These are phyloP conservation scores for Cheumatopsyche charites DNA, from an alignment of 1,140 invertebrate genomes.

Conservation along the genomic window DNA sequence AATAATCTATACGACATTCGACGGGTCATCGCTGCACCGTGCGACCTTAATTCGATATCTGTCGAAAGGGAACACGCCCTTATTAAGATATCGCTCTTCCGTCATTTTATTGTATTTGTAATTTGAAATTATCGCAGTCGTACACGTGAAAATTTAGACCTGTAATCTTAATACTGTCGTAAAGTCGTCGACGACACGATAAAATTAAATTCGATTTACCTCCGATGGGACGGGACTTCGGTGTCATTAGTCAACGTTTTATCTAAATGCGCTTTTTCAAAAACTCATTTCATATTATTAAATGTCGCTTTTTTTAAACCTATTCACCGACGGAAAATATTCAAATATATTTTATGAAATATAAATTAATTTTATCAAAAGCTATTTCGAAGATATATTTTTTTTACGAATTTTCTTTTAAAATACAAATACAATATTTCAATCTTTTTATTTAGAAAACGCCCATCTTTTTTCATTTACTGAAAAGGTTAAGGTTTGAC, in stretches of 20 bases:
- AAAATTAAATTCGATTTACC: slow-evolving; percentile 27
- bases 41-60: neutral
- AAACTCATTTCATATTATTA: neutral
- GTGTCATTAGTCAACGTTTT: slow-evolving; percentile 41
- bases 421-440: too few species aligned
- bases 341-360: too few species aligned
- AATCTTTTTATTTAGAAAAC: too few species aligned
- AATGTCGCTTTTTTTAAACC: neutral
- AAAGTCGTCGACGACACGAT: slow-evolving; percentile 41
- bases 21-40: neutral
- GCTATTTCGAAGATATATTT: too few species aligned
- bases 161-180: slow-evolving; percentile 42
- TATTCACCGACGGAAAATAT: too few species aligned
- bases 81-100: neutral
- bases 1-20: neutral
- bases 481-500: too few species aligned
- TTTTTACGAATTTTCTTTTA: too few species aligned
- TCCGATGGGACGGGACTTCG: slow-evolving; percentile 32
- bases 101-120: neutral
- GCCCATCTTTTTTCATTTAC: too few species aligned
- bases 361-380: too few species aligned
- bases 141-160: neutral
- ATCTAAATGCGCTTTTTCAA: slow-evolving; percentile 30
- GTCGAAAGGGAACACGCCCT: too few species aligned
- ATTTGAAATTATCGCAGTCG: neutral